These are phyloP conservation scores for Drosophila pachea DNA, from an alignment of 1,140 invertebrate species.

Conservation along the genomic window DNA sequence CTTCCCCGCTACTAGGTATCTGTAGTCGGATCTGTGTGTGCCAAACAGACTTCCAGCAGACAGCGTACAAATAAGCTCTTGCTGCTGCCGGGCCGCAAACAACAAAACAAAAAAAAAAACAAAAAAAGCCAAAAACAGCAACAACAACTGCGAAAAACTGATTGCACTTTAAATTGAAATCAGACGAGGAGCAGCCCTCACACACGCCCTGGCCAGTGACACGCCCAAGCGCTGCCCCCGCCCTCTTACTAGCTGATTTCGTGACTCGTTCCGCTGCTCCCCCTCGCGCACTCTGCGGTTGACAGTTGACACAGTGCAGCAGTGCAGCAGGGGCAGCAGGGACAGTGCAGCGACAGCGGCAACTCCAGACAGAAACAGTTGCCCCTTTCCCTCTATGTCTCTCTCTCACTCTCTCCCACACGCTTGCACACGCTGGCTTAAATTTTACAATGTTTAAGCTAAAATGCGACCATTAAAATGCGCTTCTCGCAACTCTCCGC, in stretches of 20 bases:
- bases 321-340: constrained; percentile 1
- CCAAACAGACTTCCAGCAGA: constrained; percentile 68
- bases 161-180: constrained; percentile 77
- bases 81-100: constrained; percentile 43
- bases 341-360: constrained; percentile 5
- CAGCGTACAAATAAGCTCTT: constrained; percentile 64
- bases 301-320: constrained; percentile 70
- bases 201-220: constrained; percentile 1
- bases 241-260: constrained; percentile 38
- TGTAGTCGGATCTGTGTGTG: constrained; percentile 36
- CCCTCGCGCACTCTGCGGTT: constrained; percentile 70
- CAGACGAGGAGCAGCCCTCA: constrained; percentile 53
- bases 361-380: constrained; percentile 14
- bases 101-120: no score
- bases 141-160: constrained; percentile 35
- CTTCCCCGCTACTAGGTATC: constrained; percentile 2
- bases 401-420: constrained; percentile 46
- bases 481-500: constrained; percentile 24
- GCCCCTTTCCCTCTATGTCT: background rate
- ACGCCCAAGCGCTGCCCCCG: background rate
- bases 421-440: constrained; percentile 40
- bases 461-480: constrained; percentile 71
- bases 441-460: constrained; percentile 67
- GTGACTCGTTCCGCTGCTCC: constrained; percentile 41
- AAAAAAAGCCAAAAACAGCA: no score